A percentile compares a stretch with the other conserved stretches of the same genome.
Evolutionary conservation across 2,113 vertebrate genomes (phyloP).

Genomic region (Vireo altiloquus): DNA sequence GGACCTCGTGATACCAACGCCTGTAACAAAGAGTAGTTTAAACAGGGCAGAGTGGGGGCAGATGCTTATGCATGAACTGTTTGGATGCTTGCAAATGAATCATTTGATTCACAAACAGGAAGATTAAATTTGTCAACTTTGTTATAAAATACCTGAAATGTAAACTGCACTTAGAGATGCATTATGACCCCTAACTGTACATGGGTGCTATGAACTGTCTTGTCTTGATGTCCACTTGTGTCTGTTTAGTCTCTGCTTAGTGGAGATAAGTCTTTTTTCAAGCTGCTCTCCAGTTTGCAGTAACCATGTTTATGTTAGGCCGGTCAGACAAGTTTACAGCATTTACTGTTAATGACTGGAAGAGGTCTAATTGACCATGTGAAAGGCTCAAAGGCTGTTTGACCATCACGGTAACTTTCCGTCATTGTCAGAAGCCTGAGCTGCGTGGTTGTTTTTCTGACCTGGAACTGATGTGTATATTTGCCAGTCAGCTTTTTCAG

Average conservation of each 20-base stretch:
- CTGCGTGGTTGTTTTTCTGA: not conserved
- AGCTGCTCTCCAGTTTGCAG: not conserved
- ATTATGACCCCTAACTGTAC: rapidly evolving
- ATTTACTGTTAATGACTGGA: not conserved
- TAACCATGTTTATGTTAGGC: not conserved
- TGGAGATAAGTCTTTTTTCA: not conserved
- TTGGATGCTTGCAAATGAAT: not conserved
- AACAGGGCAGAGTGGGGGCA: not conserved
- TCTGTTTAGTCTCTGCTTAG: not conserved
- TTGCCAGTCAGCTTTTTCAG: not conserved
- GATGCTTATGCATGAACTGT: not conserved
- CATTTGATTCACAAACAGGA: not conserved
- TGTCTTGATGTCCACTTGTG: not conserved
- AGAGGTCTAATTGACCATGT: rapidly evolving
- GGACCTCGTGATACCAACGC: not conserved
- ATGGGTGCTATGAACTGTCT: not conserved
- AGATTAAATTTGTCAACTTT: not conserved
- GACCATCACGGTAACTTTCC: not conserved
- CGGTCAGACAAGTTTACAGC: not conserved
- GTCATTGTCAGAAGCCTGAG: not conserved
- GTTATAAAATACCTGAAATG: not conserved
- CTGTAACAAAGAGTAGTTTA: constrained; percentile 25
- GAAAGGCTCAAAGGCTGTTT: not conserved
- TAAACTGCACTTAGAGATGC: not conserved
- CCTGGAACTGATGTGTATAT: not conserved